Conservation (phyloP, 1,140 invertebrate genomes). For the Sipha flava region DNA sequence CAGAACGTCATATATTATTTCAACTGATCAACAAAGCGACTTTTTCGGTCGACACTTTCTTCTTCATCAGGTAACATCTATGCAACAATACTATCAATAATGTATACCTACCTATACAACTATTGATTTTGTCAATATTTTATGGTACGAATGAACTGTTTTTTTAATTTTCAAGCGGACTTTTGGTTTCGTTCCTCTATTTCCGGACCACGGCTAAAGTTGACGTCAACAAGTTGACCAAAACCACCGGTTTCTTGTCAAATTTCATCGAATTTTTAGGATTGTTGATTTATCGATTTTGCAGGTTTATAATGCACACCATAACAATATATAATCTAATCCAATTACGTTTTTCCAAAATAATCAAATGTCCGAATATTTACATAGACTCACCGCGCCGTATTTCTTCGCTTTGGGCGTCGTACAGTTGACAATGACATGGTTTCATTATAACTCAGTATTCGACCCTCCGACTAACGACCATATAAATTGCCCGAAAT, state of each 20-base stretch:
- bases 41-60: conserved; percentile 87
- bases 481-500: conserved; percentile 69
- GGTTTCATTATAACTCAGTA: conserved; percentile 68
- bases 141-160: too few species aligned
- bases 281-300: conserved; percentile 68
- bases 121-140: too few species aligned
- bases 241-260: conserved; percentile 57
- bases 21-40: conserved; percentile 77
- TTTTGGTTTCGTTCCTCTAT: conserved; percentile 73
- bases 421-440: conserved; percentile 70
- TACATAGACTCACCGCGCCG: conserved; percentile 63
- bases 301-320: conserved; percentile 46
- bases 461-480: conserved; percentile 72
- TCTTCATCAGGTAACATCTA: conserved; percentile 60
- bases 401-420: conserved; percentile 75
- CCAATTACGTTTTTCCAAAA: not conserved
- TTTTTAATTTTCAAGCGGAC: conserved; percentile 50
- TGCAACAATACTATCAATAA: too few species aligned
- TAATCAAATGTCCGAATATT: not conserved
- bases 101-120: too few species aligned
- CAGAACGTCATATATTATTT: conserved; percentile 71
- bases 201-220: conserved; percentile 71
- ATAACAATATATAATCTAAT: not conserved
- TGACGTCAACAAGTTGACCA: conserved; percentile 59
- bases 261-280: conserved; percentile 66